Conservation (phyloP, 2,113 vertebrate species). For the Desmodus rotundus region DNA sequence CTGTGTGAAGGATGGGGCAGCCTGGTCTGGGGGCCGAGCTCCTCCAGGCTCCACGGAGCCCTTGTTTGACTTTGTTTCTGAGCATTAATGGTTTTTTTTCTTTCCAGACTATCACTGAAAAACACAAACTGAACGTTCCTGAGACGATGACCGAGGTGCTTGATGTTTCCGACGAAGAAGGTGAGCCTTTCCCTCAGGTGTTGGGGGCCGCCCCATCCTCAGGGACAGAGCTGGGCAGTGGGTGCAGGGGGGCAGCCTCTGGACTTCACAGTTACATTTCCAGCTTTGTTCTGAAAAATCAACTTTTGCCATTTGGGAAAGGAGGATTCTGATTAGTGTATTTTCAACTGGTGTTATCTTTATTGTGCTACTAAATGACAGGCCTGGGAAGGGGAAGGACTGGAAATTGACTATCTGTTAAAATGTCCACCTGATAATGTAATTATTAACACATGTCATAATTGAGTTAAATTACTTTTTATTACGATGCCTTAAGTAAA, state of each 20-base stretch:
- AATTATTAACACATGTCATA: neutral
- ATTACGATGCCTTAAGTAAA: neutral
- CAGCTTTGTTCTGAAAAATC: neutral
- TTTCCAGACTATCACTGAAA: conserved; percentile 95
- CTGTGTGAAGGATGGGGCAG: neutral
- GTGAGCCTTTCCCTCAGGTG: conserved; percentile 79
- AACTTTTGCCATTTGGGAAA: fast-evolving
- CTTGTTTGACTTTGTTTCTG: neutral
- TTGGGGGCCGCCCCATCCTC: fast-evolving
- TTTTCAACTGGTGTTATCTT: neutral
- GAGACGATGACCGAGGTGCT: conserved; percentile 99
- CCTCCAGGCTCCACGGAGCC: neutral
- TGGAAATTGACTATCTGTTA: neutral
- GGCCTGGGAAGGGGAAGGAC: neutral
- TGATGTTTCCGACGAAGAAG: conserved; percentile 98
- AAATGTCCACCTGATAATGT: neutral
- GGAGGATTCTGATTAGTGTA: neutral
- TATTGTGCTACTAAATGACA: neutral
- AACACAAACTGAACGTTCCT: conserved; percentile 98
- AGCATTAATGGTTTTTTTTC: conserved; percentile 51
- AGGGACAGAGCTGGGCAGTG: neutral
- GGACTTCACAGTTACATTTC: neutral
- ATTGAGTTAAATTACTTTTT: neutral
- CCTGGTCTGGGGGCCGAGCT: neutral
- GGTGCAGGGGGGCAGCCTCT: neutral